phyloP scores from a whole-genome alignment of 2,888 invertebrate genomes.

The Cantharis lateralis region DNA sequence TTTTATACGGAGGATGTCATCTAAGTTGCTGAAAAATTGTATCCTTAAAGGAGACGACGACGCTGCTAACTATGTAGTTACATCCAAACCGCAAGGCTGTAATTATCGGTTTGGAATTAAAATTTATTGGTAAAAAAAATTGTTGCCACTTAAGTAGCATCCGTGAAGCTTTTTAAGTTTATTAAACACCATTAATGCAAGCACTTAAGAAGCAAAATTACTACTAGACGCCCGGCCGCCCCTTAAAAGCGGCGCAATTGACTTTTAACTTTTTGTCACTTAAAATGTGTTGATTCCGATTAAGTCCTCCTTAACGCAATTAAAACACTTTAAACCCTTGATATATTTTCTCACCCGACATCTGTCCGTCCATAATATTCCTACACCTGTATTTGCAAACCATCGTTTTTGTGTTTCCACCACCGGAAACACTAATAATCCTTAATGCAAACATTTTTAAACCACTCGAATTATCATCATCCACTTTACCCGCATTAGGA shows the following conservation, averaged over 20 bases:
- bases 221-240: constrained; percentile 12
- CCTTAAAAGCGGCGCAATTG: constrained; percentile 23
- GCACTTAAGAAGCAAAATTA: constrained; percentile 22
- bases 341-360: constrained; percentile 27
- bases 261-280: constrained; percentile 26
- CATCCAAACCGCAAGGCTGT: not conserved
- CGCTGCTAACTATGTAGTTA: not conserved
- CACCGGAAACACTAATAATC: constrained; percentile 31
- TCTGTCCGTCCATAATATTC: constrained; percentile 16
- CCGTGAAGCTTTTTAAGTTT: constrained; percentile 16
- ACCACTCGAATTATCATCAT: not conserved
- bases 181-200: constrained; percentile 28
- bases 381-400: constrained; percentile 35
- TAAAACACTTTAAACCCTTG: constrained; percentile 28
- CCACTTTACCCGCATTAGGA: not conserved
- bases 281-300: constrained; percentile 27
- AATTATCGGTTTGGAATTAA: not conserved
- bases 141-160: constrained; percentile 25
- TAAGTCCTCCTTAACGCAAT: constrained; percentile 30
- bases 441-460: constrained; percentile 23
- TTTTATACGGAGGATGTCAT: not conserved
- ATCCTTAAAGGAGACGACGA: not conserved
- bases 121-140: constrained; percentile 14
- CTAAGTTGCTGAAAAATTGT: constrained; percentile 12
- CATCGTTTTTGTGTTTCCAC: constrained; percentile 19